phyloP scores from a whole-genome alignment of 2,113 vertebrate genomes.

The Platysteira castanea region DNA sequence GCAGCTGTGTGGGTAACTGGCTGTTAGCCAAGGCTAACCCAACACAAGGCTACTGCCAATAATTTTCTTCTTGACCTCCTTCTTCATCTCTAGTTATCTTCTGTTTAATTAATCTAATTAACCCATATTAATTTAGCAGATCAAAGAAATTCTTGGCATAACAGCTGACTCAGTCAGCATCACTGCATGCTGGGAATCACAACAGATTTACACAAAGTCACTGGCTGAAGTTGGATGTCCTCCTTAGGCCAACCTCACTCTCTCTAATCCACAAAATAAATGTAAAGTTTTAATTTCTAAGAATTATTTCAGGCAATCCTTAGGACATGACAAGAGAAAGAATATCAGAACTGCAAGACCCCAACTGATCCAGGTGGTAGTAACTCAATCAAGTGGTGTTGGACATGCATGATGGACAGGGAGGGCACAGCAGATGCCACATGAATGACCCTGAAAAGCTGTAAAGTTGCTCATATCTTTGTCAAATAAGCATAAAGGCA shows the following conservation, averaged over 20 bases:
- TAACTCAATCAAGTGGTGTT: neutral
- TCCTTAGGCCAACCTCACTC: neutral
- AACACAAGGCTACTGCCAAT: neutral
- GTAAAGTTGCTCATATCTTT: neutral
- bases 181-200: neutral
- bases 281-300: neutral
- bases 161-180: neutral
- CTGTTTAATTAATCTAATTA: slow-evolving; percentile 12
- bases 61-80: neutral
- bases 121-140: neutral
- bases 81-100: neutral
- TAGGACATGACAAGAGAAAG: neutral
- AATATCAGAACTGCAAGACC: neutral
- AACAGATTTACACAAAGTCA: neutral
- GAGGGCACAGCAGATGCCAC: neutral
- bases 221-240: neutral
- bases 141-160: neutral
- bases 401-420: neutral
- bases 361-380: neutral
- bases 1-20: neutral
- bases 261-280: neutral
- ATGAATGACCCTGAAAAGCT: neutral
- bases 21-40: neutral
- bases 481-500: neutral
- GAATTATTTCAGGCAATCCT: neutral